Evolutionary conservation across 2,797 vertebrate species (phyloP).

Genomic region (Malurus leucopterus): DNA sequence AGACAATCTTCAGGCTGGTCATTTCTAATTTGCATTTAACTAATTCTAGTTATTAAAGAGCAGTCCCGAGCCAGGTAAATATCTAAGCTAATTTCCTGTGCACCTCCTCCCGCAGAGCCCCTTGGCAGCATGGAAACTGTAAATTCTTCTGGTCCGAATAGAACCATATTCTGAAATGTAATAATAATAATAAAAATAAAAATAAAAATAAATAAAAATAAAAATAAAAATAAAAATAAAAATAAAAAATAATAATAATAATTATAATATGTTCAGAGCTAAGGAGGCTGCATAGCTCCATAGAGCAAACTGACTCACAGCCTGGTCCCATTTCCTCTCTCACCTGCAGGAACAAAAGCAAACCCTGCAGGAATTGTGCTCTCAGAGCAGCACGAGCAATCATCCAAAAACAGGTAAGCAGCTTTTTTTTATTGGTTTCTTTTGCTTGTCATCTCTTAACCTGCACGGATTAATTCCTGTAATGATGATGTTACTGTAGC

Average conservation of each 20-base stretch:
- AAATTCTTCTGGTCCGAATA: neutral
- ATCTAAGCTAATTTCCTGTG: neutral
- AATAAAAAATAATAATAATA: neutral
- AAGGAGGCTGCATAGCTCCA: neutral
- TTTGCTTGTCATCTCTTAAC: neutral
- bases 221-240: neutral
- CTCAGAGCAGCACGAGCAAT: neutral
- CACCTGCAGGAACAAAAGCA: neutral
- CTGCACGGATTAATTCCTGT: neutral
- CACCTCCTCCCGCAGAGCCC: neutral
- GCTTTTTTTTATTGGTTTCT: neutral
- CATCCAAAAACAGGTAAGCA: neutral
- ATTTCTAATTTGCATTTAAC: neutral
- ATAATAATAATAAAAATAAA: neutral
- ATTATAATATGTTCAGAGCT: neutral
- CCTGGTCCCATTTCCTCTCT: neutral
- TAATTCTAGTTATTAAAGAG: neutral
- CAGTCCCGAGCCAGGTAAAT: neutral
- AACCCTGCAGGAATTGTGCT: neutral
- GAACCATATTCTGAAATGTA: neutral
- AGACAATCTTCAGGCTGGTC: neutral
- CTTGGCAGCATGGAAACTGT: neutral
- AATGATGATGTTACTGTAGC: neutral
- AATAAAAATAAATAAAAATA: neutral
- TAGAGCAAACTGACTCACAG: neutral